Percentiles rank a stretch among this genome's conserved stretches.
phyloP scores from a whole-genome alignment of 2,797 vertebrate genomes.

The Rhinoraja longicauda region DNA sequence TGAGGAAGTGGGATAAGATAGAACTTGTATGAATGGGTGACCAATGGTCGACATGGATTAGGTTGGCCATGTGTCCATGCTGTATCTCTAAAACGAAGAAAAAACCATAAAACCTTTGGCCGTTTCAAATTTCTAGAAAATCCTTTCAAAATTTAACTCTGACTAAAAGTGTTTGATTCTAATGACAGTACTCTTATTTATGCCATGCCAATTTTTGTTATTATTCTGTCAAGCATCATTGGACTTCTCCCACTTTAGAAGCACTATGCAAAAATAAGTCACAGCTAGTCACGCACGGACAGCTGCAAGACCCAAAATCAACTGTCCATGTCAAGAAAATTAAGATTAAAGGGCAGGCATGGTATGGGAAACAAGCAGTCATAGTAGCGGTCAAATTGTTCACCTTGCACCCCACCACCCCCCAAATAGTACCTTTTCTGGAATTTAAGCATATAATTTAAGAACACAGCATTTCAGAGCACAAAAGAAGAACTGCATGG shows the following conservation, averaged over 20 bases:
- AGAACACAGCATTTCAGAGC: not conserved
- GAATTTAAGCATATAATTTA: not conserved
- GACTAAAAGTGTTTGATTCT: not conserved
- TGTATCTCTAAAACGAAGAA: no score
- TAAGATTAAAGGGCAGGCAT: not conserved
- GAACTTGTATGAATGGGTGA: no score
- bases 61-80: no score
- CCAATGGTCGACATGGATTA: no score
- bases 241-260: not conserved
- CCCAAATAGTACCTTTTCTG: no score
- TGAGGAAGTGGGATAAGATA: no score
- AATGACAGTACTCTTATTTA: not conserved
- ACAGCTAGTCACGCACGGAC: not conserved
- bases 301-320: not conserved
- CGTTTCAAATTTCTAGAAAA: not conserved
- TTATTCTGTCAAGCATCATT: not conserved
- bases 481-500: not conserved
- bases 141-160: not conserved
- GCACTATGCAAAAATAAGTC: not conserved
- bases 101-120: not conserved
- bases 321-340: not conserved
- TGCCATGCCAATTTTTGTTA: not conserved
- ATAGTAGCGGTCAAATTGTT: not conserved
- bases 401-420: no score
- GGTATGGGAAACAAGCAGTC: not conserved